Evolutionary conservation across 2,113 vertebrate species (phyloP).

Genomic region (Chlorodrepanis virens): DNA sequence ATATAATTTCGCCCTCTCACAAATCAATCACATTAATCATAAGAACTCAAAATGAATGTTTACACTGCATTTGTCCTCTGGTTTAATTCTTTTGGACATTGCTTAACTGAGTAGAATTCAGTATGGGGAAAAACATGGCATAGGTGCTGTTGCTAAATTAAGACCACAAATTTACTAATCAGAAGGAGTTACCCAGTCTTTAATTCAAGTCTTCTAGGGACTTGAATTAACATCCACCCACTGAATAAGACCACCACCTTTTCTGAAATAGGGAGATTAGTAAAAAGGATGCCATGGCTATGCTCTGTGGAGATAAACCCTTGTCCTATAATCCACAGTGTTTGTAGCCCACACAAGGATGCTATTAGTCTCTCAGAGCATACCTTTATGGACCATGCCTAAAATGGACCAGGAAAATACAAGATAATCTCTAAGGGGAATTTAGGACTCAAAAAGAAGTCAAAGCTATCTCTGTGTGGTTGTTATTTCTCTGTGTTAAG

Average conservation of each 20-base stretch:
- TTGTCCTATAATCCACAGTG: neutral
- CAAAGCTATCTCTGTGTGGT: neutral
- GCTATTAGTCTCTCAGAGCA: neutral
- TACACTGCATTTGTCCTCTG: neutral
- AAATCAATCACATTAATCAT: conserved; percentile 49
- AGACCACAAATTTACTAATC: neutral
- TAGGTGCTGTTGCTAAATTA: neutral
- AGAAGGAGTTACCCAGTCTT: neutral
- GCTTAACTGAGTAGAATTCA: neutral
- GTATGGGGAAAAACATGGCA: neutral
- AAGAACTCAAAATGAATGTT: conserved; percentile 15
- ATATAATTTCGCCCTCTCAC: conserved; percentile 44
- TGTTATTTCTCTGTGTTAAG: neutral
- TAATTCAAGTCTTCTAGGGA: neutral
- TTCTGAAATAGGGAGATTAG: neutral
- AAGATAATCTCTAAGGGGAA: neutral
- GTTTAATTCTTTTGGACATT: neutral
- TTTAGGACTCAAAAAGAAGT: neutral
- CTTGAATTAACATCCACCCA: neutral
- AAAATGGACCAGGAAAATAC: neutral
- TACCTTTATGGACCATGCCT: rapidly evolving
- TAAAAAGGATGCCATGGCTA: neutral
- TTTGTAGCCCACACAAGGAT: neutral
- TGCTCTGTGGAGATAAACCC: neutral
- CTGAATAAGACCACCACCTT: neutral